Conservation (phyloP, 37 sponge, comb jelly and placozoan genomes). For the Beroe ovata region DNA sequence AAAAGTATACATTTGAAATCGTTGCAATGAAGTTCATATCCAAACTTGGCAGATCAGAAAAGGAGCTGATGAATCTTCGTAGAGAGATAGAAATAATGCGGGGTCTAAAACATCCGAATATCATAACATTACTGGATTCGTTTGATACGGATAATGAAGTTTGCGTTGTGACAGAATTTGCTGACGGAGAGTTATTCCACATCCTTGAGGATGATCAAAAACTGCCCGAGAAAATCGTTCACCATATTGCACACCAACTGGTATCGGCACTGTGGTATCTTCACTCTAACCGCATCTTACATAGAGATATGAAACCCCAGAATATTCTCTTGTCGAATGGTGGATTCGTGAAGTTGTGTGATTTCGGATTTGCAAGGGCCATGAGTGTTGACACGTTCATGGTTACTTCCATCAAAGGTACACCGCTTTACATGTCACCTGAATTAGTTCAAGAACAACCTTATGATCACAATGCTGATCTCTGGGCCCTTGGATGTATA, state of each 20-base stretch:
- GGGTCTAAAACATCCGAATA: constrained; percentile 78
- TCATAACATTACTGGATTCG: constrained; percentile 84
- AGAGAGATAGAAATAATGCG: constrained; percentile 86
- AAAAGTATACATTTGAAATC: constrained; percentile 68
- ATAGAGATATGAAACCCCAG: constrained; percentile 98
- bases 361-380: constrained; percentile 95
- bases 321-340: constrained; percentile 88
- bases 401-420: constrained; percentile 94
- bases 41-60: constrained; percentile 75
- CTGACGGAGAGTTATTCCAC: constrained; percentile 92
- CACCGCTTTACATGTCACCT: constrained; percentile 96
- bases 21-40: constrained; percentile 95
- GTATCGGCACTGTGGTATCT: constrained; percentile 91
- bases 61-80: constrained; percentile 78
- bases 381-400: constrained; percentile 86
- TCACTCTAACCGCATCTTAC: constrained; percentile 89
- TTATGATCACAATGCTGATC: constrained; percentile 90
- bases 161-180: constrained; percentile 94
- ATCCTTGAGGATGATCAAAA: constrained; percentile 86
- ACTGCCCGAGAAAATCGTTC: constrained; percentile 75
- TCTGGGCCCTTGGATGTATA: constrained; percentile 92
- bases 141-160: constrained; percentile 88
- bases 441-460: constrained; percentile 93
- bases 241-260: constrained; percentile 81
- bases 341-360: constrained; percentile 86